Evolutionary conservation across 2,888 invertebrate genomes (phyloP).

Genomic region (Gymnosoma rotundatum): DNA sequence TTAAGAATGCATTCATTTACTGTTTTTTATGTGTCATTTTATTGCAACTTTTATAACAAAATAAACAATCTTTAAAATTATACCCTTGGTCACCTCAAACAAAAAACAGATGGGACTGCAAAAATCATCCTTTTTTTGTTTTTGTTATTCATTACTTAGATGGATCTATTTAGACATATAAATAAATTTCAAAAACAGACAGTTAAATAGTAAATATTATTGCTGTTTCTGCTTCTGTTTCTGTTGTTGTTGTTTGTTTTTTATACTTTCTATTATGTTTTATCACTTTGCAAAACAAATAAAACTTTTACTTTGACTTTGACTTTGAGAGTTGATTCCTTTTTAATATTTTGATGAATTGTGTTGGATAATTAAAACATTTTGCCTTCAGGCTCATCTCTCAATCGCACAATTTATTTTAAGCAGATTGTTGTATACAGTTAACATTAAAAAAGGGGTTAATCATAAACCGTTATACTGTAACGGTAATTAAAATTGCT

Average conservation of each 20-base stretch:
- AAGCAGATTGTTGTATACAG: conserved; percentile 38
- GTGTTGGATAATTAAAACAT: conserved; percentile 70
- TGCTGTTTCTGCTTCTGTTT: conserved; percentile 36
- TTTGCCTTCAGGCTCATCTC: conserved; percentile 56
- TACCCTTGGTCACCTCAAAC: conserved; percentile 69
- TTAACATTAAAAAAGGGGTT: conserved; percentile 54
- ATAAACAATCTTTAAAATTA: conserved; percentile 70
- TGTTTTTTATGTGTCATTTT: conserved; percentile 13
- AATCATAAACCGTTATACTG: conserved; percentile 64
- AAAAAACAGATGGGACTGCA: conserved; percentile 53
- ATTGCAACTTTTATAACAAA: conserved; percentile 63
- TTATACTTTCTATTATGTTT: conserved; percentile 58
- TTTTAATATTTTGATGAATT: conserved; percentile 68
- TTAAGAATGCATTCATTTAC: conserved; percentile 36
- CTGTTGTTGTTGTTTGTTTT: too few relatives aligned
- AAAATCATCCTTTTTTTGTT: conserved; percentile 22
- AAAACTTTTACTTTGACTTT: conserved; percentile 63
- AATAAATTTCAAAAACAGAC: conserved; percentile 60
- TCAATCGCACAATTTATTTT: conserved; percentile 31
- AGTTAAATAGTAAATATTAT: conserved; percentile 50
- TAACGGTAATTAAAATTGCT: conserved; percentile 68
- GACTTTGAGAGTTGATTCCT: conserved; percentile 56
- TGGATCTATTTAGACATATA: conserved; percentile 41
- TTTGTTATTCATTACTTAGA: conserved; percentile 17
- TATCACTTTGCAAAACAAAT: conserved; percentile 67